Evolutionary conservation across 2,797 vertebrate species (phyloP).

Genomic region (Etheostoma perlongum): DNA sequence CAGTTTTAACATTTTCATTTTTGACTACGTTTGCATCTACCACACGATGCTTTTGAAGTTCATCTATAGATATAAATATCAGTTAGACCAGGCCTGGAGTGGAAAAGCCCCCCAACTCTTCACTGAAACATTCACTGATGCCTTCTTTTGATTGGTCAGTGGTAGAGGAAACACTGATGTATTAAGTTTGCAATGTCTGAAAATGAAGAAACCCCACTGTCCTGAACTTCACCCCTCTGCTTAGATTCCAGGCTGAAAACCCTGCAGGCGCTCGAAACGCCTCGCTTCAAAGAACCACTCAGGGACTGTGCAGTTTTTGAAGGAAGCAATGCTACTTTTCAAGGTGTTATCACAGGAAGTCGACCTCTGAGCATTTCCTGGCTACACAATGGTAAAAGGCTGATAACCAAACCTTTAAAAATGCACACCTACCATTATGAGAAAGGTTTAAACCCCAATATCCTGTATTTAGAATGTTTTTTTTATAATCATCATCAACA

Average conservation of each 20-base stretch:
- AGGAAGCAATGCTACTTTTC: slow-evolving; percentile 66
- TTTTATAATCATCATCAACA: background rate
- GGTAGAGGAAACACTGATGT: background rate
- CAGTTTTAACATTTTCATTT: background rate
- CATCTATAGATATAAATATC: background rate
- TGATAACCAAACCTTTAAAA: background rate
- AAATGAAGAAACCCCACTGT: slow-evolving; percentile 10
- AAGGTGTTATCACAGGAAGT: slow-evolving; percentile 71
- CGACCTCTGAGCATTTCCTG: slow-evolving; percentile 68
- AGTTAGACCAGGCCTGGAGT: background rate
- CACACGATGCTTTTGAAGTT: background rate
- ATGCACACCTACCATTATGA: background rate
- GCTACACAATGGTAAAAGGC: slow-evolving; percentile 69
- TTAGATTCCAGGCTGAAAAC: slow-evolving; percentile 47
- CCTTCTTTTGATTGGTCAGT: background rate
- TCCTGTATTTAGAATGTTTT: background rate
- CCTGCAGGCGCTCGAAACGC: slow-evolving; percentile 2
- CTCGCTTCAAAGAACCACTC: slow-evolving; percentile 55
- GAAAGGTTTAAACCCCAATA: background rate
- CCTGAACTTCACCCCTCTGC: slow-evolving; percentile 1
- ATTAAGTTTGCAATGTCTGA: background rate
- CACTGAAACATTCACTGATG: background rate
- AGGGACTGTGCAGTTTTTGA: slow-evolving; percentile 36
- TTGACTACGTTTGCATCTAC: background rate
- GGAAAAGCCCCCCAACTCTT: background rate